phyloP scores from a whole-genome alignment of 1,140 invertebrate genomes.

The Pseudomyrmex concolor region DNA sequence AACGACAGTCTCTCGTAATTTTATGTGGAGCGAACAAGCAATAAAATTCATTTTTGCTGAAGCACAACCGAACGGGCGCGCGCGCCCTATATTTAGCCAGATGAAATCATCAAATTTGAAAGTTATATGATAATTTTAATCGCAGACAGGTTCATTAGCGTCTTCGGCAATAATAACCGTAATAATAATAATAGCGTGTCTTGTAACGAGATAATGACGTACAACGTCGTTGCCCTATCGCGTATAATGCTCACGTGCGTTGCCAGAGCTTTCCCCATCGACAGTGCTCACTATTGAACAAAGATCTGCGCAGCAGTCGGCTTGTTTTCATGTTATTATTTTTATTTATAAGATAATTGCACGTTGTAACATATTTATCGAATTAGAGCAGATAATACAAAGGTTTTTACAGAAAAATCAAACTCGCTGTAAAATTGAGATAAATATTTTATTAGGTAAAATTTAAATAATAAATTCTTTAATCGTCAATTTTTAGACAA shows the following conservation, averaged over 20 bases:
- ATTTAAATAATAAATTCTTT: no score
- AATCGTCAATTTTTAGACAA: no score
- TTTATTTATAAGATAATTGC: not conserved
- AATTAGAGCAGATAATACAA: not conserved
- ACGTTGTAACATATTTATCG: constrained; percentile 14
- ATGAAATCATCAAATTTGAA: constrained; percentile 53
- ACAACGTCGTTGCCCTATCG: not conserved
- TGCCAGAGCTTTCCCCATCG: not conserved
- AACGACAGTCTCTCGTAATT: constrained; percentile 67
- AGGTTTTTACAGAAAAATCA: not conserved
- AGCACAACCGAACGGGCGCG: constrained; percentile 1
- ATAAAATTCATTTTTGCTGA: constrained; percentile 50
- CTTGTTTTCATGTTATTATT: not conserved
- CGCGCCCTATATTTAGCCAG: constrained; percentile 39
- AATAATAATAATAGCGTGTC: constrained; percentile 25
- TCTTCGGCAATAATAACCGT: constrained; percentile 18
- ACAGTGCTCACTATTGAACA: not conserved
- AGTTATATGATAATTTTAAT: constrained; percentile 49
- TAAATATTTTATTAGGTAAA: not conserved
- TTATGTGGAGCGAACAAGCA: constrained; percentile 50
- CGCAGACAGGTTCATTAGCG: constrained; percentile 23
- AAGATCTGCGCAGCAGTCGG: not conserved
- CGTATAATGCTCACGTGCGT: not conserved
- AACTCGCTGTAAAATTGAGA: not conserved
- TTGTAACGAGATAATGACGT: constrained; percentile 34